Evolutionary conservation across 2,888 invertebrate genomes (phyloP).

Genomic region (Callosobruchus maculatus): DNA sequence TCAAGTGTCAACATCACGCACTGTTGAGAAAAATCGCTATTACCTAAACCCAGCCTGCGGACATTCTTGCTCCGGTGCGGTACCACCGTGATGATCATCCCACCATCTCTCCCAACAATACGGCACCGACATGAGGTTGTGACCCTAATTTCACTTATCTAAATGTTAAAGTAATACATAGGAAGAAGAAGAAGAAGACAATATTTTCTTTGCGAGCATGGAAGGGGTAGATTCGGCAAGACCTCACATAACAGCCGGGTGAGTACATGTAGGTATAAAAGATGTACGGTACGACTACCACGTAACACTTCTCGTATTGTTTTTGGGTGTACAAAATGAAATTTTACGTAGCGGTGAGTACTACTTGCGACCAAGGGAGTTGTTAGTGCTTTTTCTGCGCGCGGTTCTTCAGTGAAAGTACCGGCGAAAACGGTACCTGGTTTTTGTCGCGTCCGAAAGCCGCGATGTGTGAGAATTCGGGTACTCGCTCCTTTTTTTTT

Average conservation of each 20-base stretch:
- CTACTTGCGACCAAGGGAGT: not conserved
- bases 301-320: conserved; percentile 34
- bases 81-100: not conserved
- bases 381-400: not conserved
- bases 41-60: not conserved
- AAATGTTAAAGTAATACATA: conserved; percentile 41
- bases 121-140: conserved; percentile 39
- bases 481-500: not conserved
- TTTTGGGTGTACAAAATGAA: conserved; percentile 38
- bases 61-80: not conserved
- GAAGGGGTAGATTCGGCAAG: not conserved
- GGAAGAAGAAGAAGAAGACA: conserved; percentile 41
- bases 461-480: not conserved
- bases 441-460: not conserved
- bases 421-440: not conserved
- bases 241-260: conserved; percentile 20
- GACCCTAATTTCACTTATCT: conserved; percentile 47
- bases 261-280: conserved; percentile 37
- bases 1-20: conserved; percentile 6
- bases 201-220: not conserved
- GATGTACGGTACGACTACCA: conserved; percentile 28
- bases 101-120: conserved; percentile 11
- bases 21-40: not conserved
- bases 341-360: conserved; percentile 41
- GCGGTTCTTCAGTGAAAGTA: not conserved